Percentiles rank a stretch among this genome's conserved stretches.
These are phyloP conservation scores for Tadarida brasiliensis DNA, from an alignment of 2,797 vertebrate genomes.

Conservation along the genomic window DNA sequence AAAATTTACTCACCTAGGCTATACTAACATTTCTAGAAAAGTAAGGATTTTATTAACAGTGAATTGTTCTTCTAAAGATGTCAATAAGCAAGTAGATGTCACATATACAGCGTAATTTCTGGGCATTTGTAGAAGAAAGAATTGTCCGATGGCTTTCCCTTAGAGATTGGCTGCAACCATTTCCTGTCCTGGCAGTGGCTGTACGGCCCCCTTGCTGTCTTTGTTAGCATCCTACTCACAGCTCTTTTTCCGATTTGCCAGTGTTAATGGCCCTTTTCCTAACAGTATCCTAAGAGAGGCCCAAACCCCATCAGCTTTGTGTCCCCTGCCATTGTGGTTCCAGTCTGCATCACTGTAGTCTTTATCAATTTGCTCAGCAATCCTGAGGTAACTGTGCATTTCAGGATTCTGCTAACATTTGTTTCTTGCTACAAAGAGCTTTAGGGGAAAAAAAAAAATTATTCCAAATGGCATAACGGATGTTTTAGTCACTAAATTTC, in stretches of 20 bases:
- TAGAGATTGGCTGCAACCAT: neutral
- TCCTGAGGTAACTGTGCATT: slow-evolving; percentile 72
- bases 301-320: slow-evolving; percentile 64
- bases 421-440: slow-evolving; percentile 78
- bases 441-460: slow-evolving; percentile 64
- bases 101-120: neutral
- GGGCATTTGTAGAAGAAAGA: slow-evolving; percentile 18
- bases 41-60: slow-evolving; percentile 3
- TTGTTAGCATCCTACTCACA: slow-evolving; percentile 6
- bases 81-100: neutral
- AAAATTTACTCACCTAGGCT: neutral
- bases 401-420: slow-evolving; percentile 75
- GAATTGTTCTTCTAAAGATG: slow-evolving; percentile 19
- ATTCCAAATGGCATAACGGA: slow-evolving; percentile 74
- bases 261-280: slow-evolving; percentile 63
- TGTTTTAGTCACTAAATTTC: slow-evolving; percentile 83
- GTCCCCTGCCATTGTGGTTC: slow-evolving; percentile 65
- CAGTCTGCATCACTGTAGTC: slow-evolving; percentile 45
- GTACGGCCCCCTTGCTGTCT: neutral
- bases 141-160: neutral
- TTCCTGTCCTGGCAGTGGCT: neutral
- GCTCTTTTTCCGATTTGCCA: slow-evolving; percentile 23
- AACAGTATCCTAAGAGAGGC: slow-evolving; percentile 62
- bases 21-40: neutral
- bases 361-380: slow-evolving; percentile 69